Base-by-base conservation (phyloP, 1,140 invertebrate species). In the Eubasilissa regina region DNA sequence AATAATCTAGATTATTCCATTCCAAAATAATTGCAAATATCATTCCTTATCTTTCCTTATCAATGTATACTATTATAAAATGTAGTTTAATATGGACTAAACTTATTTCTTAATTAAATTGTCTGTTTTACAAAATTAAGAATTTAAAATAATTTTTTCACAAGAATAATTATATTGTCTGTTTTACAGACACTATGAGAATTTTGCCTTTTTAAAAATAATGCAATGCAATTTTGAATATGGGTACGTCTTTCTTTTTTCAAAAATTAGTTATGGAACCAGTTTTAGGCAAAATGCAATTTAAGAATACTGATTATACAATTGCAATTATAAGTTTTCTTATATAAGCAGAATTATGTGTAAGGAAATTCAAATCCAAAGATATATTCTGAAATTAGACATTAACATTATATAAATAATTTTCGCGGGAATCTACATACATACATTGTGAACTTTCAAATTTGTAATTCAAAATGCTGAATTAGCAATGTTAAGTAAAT, bases 11-110 rank as follows among this genome's bases (percentile, higher is more conserved):
- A 25, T 21, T 35, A 35, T 47, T 17, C 47, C 64, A 70, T 70
- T 70, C 66, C 66, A 70, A 19, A 51, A 25, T 70, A 51, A 25
- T 53, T 15, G 15, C 48, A 70, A 43, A 43, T 68, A 17, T 21
- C 44, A 48, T 68, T 12, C 7, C 60, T 9, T 17, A 48, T 17
- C 48, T 25, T 13, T 51, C 48, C 45, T 25, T 53, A 8, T 4
- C 48, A 48, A 51, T 17, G 11, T 48, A 25, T 51, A 48, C 17
- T 51, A 17, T 13, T n/a, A 19, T 19, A 12, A 17, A 35, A 13
- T 35, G 11, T 25, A 35, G 51, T 0, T 6, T 70, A 47, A 25
- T 21, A 70, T 48, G 48, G 25, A 15, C 43, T 35, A 35, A 35
- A 35, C 25, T 35, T 35, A 35, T 35, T 35, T 35, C 25, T 35